These are phyloP conservation scores for Watsonalla cultraria DNA, from an alignment of 2,888 invertebrate species.

Conservation along the genomic window DNA sequence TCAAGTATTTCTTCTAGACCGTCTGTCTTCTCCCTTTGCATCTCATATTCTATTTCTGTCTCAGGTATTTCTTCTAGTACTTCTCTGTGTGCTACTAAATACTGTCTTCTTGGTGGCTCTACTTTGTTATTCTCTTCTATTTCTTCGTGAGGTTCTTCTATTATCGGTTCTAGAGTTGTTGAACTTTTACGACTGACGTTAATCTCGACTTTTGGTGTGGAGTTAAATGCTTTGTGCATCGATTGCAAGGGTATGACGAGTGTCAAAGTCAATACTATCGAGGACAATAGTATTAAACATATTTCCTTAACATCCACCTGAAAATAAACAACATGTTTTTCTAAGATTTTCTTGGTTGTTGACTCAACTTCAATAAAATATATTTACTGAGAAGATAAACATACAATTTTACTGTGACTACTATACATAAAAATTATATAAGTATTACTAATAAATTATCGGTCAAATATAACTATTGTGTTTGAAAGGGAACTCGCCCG, in stretches of 20 bases:
- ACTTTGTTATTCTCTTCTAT: conserved; percentile 21
- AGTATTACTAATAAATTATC: too few relatives aligned
- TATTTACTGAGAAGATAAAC: neutral
- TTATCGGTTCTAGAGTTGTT: conserved; percentile 16
- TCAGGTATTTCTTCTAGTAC: conserved; percentile 70
- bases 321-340: conserved; percentile 23
- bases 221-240: conserved; percentile 49
- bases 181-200: conserved; percentile 18
- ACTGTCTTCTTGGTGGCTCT: conserved; percentile 40
- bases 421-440: too few relatives aligned
- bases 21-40: conserved; percentile 52
- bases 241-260: conserved; percentile 83
- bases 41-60: conserved; percentile 62
- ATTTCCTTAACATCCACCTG: conserved; percentile 80
- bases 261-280: conserved; percentile 78
- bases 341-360: neutral
- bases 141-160: conserved; percentile 15
- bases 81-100: conserved; percentile 64
- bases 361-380: too few relatives aligned
- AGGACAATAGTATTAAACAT: conserved; percentile 66
- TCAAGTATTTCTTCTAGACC: conserved; percentile 65
- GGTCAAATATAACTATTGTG: too few relatives aligned
- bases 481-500: too few relatives aligned
- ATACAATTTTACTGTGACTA: neutral
- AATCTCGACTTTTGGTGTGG: conserved; percentile 25